Base-by-base conservation (phyloP, 2,888 invertebrate genomes). In the Stegophylla sp. region DNA sequence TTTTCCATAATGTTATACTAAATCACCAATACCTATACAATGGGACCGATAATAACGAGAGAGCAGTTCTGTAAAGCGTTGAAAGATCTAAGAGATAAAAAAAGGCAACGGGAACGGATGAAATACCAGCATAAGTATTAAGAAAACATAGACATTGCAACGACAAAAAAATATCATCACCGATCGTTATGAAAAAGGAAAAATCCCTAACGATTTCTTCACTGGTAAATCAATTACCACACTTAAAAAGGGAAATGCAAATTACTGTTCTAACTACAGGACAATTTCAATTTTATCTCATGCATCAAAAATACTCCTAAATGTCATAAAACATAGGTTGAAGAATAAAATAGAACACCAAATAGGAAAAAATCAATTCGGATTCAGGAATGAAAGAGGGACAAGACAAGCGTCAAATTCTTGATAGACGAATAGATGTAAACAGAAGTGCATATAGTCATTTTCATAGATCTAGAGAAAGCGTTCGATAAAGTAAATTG, bases 391-490 rank as follows among this genome's bases (percentile, higher is more conserved):
- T 5, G 34, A 51, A 51, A 4, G n/a, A 17, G 51, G 51, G 51
- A 51, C 17, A 51, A 51, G 51, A 51, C 17, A 51, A 61, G 61
- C 61, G 74, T 28, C 59, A 74, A 28, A 53, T 74, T 56, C 26
- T 59, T 34, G 74, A 74, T 5, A 88, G 75, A 63, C 61, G 74
- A 63, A 41, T 75, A 64, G 64, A 64, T 4, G n/a, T 64, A 41
- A 64, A 64, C 41, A 43, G n/a, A 43, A 43, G 43, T 66, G 61
- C 74, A 41, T 61, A n/a, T 41, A 51, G 61, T 26, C n/a, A 20
- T 56, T 15, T 82, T 76, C 41, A 76, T 82, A 41, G 82, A 82
- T 45, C 45, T 82, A 23, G 61, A 61, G 26, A 82, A 82, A 23
- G 82, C 71, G 15, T 82, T 71, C 51, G 79, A 77, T 56, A 82